Percentiles rank a stretch among this genome's conserved stretches.
Evolutionary conservation across 2,888 invertebrate genomes (phyloP).

Genomic region (Villa cingulata): DNA sequence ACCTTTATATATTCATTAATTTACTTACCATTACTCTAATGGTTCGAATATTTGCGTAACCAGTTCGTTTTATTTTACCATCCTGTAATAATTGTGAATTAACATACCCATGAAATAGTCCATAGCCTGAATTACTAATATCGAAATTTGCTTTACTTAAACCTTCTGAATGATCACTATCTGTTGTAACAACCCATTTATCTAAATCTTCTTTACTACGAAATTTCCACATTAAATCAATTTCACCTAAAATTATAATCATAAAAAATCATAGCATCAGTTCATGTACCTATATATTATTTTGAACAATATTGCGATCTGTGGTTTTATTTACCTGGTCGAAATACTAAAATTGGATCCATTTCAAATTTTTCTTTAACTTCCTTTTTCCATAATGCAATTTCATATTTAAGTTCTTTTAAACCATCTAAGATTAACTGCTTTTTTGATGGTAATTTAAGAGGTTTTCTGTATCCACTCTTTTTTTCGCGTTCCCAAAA

Average conservation of each 20-base stretch:
- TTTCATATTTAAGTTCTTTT: slow-evolving; percentile 51
- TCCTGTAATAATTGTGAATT: slow-evolving; percentile 62
- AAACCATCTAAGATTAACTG: slow-evolving; percentile 49
- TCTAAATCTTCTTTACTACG: slow-evolving; percentile 46
- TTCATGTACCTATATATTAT: too few relatives aligned
- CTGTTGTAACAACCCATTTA: slow-evolving; percentile 59
- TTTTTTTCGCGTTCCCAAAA: slow-evolving; percentile 35
- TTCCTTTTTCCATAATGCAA: slow-evolving; percentile 52
- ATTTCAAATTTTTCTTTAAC: slow-evolving; percentile 46
- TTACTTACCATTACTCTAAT: slow-evolving; percentile 46
- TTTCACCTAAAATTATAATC: slow-evolving; percentile 43
- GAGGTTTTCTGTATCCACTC: slow-evolving; percentile 26
- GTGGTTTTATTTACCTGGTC: slow-evolving; percentile 36
- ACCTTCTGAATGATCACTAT: slow-evolving; percentile 72
- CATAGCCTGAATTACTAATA: slow-evolving; percentile 53
- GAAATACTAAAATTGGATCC: slow-evolving; percentile 44
- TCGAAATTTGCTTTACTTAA: slow-evolving; percentile 53
- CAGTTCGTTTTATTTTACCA: slow-evolving; percentile 61
- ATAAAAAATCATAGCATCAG: neutral
- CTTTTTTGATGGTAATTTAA: slow-evolving; percentile 34
- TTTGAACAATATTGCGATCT: neutral
- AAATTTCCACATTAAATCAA: slow-evolving; percentile 62
- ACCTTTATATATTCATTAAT: too few relatives aligned
- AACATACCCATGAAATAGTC: slow-evolving; percentile 56
- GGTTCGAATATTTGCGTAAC: slow-evolving; percentile 69